Percentiles rank a stretch among this genome's conserved stretches.
Evolutionary conservation across 2,888 invertebrate species (phyloP).

Genomic region (Macrophya alboannulata): DNA sequence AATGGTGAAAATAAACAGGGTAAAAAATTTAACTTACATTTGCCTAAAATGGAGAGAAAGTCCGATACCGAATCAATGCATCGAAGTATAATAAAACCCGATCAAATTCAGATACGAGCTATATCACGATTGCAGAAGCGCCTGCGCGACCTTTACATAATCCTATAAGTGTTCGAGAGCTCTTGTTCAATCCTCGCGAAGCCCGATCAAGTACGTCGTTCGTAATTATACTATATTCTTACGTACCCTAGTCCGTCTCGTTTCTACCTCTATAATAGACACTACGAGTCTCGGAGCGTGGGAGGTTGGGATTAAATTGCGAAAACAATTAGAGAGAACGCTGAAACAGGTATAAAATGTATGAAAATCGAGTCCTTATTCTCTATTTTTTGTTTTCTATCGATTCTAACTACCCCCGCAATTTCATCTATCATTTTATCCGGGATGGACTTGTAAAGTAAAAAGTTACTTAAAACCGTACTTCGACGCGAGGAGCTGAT

Average conservation of each 20-base stretch:
- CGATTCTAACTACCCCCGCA: background rate
- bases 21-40: background rate
- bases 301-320: background rate
- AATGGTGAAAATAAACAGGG: background rate
- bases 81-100: background rate
- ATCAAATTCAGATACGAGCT: background rate
- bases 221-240: slow-evolving; percentile 28
- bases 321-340: background rate
- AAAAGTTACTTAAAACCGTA: background rate
- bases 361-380: background rate
- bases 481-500: background rate
- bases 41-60: slow-evolving; percentile 39
- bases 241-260: background rate
- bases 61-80: background rate
- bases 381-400: background rate
- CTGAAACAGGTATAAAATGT: background rate
- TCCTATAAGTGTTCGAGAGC: slow-evolving; percentile 42
- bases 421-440: background rate
- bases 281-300: background rate
- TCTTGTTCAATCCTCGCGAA: slow-evolving; percentile 37
- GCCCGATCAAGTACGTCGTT: slow-evolving; percentile 42
- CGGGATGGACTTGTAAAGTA: background rate
- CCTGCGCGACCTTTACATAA: slow-evolving; percentile 49
- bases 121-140: background rate
- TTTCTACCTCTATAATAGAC: background rate